Percentiles rank a stretch among this genome's conserved stretches.
phyloP scores from a whole-genome alignment of 37 sponge, comb jelly and placozoan species.

The Aplysina aerophoba region DNA sequence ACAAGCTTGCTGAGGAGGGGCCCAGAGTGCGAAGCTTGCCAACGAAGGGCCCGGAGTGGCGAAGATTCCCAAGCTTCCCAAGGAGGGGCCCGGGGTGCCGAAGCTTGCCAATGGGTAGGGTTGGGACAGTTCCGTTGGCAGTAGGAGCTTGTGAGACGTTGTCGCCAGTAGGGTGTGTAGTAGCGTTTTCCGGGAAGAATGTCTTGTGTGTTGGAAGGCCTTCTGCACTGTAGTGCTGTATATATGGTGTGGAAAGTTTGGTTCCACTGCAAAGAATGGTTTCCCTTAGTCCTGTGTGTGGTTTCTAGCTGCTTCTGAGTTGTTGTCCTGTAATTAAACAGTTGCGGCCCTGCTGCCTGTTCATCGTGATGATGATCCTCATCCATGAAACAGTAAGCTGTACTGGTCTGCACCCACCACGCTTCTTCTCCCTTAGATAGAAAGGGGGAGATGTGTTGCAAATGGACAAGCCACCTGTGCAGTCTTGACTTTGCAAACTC shows the following conservation, averaged over 20 bases:
- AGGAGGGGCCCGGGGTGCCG: too few relatives aligned
- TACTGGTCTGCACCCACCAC: constrained; percentile 24
- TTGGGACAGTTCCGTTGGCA: too few relatives aligned
- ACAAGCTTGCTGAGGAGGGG: too few relatives aligned
- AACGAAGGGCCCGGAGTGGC: too few relatives aligned
- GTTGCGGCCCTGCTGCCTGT: constrained; percentile 20
- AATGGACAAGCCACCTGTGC: constrained; percentile 37
- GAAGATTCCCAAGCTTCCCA: too few relatives aligned
- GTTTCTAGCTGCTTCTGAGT: background rate
- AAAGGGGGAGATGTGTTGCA: constrained; percentile 9
- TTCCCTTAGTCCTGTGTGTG: background rate
- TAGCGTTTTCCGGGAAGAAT: background rate
- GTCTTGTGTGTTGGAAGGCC: background rate
- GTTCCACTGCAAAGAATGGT: background rate
- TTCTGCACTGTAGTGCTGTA: constrained; percentile 20
- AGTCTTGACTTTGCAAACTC: background rate
- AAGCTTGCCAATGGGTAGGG: too few relatives aligned
- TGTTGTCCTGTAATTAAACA: constrained; percentile 7
- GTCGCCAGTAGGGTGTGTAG: background rate
- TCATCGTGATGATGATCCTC: background rate
- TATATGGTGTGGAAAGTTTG: constrained; percentile 14
- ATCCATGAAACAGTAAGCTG: constrained; percentile 14
- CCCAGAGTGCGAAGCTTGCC: too few relatives aligned
- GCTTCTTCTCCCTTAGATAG: constrained; percentile 11
- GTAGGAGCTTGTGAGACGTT: too few relatives aligned